A percentile compares a stretch with the other conserved stretches of the same genome.
Evolutionary conservation across 2,888 invertebrate genomes (phyloP).

Genomic region (Acleris literana): DNA sequence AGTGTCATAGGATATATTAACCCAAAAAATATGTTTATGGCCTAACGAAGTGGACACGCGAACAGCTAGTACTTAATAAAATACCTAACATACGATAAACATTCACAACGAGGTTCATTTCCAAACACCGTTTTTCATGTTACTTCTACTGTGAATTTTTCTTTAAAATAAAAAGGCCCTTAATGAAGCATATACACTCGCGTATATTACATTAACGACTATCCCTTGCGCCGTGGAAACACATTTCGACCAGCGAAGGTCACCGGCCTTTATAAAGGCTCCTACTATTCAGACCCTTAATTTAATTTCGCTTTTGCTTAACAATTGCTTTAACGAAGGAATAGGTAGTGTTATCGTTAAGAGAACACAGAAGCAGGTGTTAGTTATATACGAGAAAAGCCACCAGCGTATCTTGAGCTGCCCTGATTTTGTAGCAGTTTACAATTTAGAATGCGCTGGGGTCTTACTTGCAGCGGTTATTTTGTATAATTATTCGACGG

Average conservation of each 20-base stretch:
- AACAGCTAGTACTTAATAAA: too few species aligned
- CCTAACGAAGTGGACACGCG: too few species aligned
- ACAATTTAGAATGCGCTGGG: background rate
- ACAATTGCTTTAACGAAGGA: constrained; percentile 29
- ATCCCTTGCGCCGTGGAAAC: constrained; percentile 7
- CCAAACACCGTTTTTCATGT: too few species aligned
- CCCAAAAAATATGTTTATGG: too few species aligned
- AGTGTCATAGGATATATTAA: too few species aligned
- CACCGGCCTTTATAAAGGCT: constrained; percentile 11
- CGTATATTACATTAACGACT: background rate
- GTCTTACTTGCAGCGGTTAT: background rate
- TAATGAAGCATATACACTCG: background rate
- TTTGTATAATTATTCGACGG: background rate
- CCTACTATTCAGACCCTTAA: constrained; percentile 18
- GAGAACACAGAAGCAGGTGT: constrained; percentile 30
- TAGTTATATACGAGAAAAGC: constrained; percentile 38
- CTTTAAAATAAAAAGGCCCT: background rate
- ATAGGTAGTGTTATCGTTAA: constrained; percentile 32
- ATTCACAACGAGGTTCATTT: too few species aligned
- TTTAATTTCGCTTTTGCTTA: constrained; percentile 30
- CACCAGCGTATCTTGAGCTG: constrained; percentile 48
- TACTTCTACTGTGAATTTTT: background rate
- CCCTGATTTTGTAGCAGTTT: constrained; percentile 23
- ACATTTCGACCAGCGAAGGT: constrained; percentile 1
- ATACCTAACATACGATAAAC: too few species aligned